Evolutionary conservation across 2,113 vertebrate species (phyloP), one percentile per base, ranked within the genome.

Genomic region (Caranx melampygus): DNA sequence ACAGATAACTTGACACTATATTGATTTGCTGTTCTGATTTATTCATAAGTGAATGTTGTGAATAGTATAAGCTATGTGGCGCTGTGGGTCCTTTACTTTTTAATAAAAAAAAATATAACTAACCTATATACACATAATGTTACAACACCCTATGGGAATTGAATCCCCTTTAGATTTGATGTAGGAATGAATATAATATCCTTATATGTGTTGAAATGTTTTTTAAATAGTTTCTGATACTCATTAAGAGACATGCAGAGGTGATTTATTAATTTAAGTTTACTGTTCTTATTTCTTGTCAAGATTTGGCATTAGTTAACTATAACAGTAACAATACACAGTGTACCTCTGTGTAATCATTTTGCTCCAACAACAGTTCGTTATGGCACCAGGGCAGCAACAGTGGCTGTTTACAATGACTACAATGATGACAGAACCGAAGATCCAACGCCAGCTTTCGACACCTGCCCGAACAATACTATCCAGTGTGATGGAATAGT

Each of bases 381-480:
- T 18, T 94, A 83, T 44, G 86, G 93, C 35, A 72, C 75, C 42
- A 66, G 71, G 2, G 15, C n/a, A 40, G 35, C 70, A 6, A 2
- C 54, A 35, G 10, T 0, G 1, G 8, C 31, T 45, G 0, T 47
- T 35, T 7, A 61, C 9, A 0, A 66, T 0, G 7, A 52, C 0
- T 34, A 45, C 0, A 15, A 34, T 0, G 13, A 45, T 0, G 0
- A 49, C 3, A 6, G 0, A 1, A 1, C 5, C 2, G 45, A 42
- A 9, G 8, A 18, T 6, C 5, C 9, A 8, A 13, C 31, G 4
- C 13, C 26, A 47, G 45, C 3, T 0, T 2, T 11, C 4, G 90
- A 93, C 81, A 92, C 16, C 70, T 95, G 94, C 74, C 55, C 91
- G 52, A 93, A 74, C 81, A 79, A 20, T 14, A 83, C 86, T 11